phyloP scores from a whole-genome alignment of 2,797 vertebrate genomes.

The Sebastes trivittatus region DNA sequence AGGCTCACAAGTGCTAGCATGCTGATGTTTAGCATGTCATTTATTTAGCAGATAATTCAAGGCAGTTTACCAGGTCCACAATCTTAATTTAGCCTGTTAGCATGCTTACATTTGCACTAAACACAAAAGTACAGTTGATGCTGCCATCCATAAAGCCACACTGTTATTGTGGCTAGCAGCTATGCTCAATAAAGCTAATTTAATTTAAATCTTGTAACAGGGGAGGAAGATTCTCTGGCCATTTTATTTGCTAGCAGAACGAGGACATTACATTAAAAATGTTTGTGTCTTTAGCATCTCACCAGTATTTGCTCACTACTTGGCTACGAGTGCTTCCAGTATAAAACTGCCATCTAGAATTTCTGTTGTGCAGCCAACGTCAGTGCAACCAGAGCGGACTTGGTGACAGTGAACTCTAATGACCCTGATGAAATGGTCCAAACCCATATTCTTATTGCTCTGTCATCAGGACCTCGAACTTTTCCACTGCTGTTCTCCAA shows the following conservation, averaged over 20 bases:
- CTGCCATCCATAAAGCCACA: background rate
- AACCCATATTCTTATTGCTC: slow-evolving; percentile 46
- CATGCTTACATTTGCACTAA: background rate
- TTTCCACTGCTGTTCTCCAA: slow-evolving; percentile 67
- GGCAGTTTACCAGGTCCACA: too few relatives aligned
- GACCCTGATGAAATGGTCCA: slow-evolving; percentile 55
- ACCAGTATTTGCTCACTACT: slow-evolving; percentile 26
- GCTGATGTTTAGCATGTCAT: too few relatives aligned
- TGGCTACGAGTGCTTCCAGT: slow-evolving; percentile 21
- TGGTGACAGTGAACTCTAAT: slow-evolving; percentile 48
- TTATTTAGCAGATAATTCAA: too few relatives aligned
- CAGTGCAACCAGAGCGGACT: slow-evolving; percentile 29
- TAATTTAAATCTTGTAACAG: background rate
- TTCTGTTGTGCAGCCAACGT: slow-evolving; percentile 31
- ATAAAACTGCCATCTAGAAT: slow-evolving; percentile 34
- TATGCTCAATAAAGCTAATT: background rate
- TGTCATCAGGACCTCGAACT: slow-evolving; percentile 49
- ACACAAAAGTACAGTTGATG: background rate
- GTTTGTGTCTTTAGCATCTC: slow-evolving; percentile 9
- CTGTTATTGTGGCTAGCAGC: background rate
- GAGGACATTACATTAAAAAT: slow-evolving; percentile 1
- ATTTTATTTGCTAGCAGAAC: background rate
- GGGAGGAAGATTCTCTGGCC: background rate
- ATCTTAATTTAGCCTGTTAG: too few relatives aligned
- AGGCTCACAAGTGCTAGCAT: too few relatives aligned